These are phyloP conservation scores for Abscondita cerata DNA, from an alignment of 2,888 invertebrate genomes.

Conservation along the genomic window DNA sequence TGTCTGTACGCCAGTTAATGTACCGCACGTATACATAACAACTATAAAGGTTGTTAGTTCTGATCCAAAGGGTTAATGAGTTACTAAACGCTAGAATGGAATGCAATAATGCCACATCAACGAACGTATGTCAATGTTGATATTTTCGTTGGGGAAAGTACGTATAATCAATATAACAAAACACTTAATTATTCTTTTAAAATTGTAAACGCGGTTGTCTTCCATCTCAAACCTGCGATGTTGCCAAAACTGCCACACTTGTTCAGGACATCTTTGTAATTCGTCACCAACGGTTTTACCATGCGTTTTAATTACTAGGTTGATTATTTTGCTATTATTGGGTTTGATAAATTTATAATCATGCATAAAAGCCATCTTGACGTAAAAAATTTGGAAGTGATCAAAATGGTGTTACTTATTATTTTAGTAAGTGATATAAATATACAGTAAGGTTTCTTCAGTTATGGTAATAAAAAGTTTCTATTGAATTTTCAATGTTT, in stretches of 20 bases:
- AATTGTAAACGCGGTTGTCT: neutral
- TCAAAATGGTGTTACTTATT: no score
- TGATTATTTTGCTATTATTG: constrained; percentile 4
- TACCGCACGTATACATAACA: neutral
- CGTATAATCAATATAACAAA: no score
- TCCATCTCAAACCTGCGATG: neutral
- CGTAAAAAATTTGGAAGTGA: no score
- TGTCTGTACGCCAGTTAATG: neutral
- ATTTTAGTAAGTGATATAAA: no score
- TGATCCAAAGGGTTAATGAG: neutral
- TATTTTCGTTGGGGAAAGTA: neutral
- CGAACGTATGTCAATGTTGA: neutral
- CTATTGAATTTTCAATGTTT: no score
- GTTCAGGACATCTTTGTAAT: constrained; percentile 4
- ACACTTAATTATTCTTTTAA: no score
- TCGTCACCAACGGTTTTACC: neutral
- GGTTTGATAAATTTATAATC: neutral
- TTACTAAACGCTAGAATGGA: neutral
- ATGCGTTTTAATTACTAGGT: neutral
- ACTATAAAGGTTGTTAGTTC: neutral
- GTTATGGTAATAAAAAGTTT: no score
- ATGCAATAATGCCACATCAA: neutral
- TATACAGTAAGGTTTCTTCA: no score
- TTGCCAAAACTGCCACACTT: constrained; percentile 7
- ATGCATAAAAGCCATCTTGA: no score